Evolutionary conservation across 2,113 vertebrate species (phyloP).

Genomic region (Lonchura striata): DNA sequence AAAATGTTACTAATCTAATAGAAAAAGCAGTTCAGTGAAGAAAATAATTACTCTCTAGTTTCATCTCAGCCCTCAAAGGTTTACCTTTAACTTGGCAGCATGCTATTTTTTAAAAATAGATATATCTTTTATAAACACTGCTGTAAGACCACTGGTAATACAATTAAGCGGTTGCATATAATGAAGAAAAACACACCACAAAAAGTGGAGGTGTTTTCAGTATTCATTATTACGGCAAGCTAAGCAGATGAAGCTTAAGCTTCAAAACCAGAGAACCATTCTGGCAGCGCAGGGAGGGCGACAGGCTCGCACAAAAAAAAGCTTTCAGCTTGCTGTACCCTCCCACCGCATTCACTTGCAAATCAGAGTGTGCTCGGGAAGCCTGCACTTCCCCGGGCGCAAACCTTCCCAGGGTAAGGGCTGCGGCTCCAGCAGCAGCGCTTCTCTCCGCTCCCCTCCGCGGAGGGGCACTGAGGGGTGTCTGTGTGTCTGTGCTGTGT

Average conservation of each 20-base stretch:
- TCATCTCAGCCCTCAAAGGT: background rate
- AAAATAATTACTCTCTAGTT: background rate
- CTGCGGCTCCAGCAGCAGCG: constrained; percentile 63
- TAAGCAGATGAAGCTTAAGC: constrained; percentile 51
- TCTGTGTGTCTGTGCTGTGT: background rate
- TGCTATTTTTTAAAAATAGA: background rate
- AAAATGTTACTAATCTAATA: background rate
- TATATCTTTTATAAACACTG: background rate
- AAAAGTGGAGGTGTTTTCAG: background rate
- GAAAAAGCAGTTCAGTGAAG: background rate
- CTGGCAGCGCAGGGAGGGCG: constrained; percentile 66
- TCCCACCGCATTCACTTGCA: constrained; percentile 82
- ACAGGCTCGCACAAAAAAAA: constrained; percentile 42
- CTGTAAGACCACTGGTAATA: background rate
- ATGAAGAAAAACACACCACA: background rate
- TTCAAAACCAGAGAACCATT: constrained; percentile 68
- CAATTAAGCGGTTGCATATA: background rate
- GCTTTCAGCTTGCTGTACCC: constrained; percentile 55
- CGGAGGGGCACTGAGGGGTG: background rate
- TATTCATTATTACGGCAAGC: background rate
- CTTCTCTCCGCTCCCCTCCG: background rate
- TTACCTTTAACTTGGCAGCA: background rate
- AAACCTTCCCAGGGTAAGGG: constrained; percentile 70
- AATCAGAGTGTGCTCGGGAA: constrained; percentile 70
- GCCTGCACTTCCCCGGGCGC: constrained; percentile 55